Evolutionary conservation across 2,113 vertebrate species (phyloP), one percentile per base, ranked within the genome.

Genomic region (Sterrhoptilus dennistouni): DNA sequence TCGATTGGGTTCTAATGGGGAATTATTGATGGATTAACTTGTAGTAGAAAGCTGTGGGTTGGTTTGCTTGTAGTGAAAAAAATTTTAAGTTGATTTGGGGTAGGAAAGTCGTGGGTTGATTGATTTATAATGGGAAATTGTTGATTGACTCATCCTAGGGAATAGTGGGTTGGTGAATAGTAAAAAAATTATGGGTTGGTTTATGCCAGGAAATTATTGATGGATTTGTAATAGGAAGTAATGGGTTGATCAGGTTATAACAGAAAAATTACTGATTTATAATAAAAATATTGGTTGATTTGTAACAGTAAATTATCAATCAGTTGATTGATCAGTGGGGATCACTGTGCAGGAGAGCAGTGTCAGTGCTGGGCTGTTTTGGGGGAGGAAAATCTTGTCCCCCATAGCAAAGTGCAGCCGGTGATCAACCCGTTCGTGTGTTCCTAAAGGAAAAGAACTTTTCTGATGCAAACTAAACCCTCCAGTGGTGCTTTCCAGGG

Each of bases 11-110:
- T 57, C 13, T 63, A 9, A 20, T 20, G 7, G 60, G 1, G 14
- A 50, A 38, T 44, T 3, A 5, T 17, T 7, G 29, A 24, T 66
- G 13, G 59, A 68, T 83, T 45, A 3, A 8, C 66, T 54, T 12
- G 6, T 14, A 5, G 5, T 8, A 3, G 57, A 6, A 28, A 56
- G 12, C 6, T 2, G 0, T 19, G n/a, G 9, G 40, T 24, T 20
- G 75, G 8, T 71, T 35, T 33, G 27, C 18, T 53, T 13, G 5
- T 33, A 4, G 6, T 78, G n/a, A 28, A 64, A 64, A 64, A 64
- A 60, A 42, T 49, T 21, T 29, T 33, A 14, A 54, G 4, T 29
- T 31, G 38, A 1, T 65, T 35, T 47, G 14, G 18, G 42, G 14
- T 19, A 2, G 45, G 4, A 24, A 8, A 24, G 38, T 77, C 2